Conservation (phyloP, 2,888 invertebrate species). For the Lepas anatifera region DNA sequence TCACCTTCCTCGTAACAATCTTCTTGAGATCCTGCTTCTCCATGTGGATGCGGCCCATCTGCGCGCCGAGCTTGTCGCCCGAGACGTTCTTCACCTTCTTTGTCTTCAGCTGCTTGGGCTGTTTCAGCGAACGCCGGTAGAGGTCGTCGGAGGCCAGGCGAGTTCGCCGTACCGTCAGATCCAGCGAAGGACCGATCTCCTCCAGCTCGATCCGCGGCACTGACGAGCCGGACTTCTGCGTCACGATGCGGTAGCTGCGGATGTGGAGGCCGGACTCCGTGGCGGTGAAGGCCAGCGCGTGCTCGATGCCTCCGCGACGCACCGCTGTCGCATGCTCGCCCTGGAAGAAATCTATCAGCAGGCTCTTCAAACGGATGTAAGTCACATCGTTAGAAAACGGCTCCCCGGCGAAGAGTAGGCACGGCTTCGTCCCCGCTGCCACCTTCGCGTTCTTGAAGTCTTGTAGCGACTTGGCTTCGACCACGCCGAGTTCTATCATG, state of each 20-base stretch:
- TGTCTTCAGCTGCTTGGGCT: slow-evolving; percentile 60
- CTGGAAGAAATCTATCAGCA: slow-evolving; percentile 86
- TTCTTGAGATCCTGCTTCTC: slow-evolving; percentile 72
- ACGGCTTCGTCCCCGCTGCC: slow-evolving; percentile 49
- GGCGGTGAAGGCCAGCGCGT: slow-evolving; percentile 79
- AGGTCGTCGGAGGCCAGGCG: slow-evolving; percentile 82
- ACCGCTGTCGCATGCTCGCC: slow-evolving; percentile 67
- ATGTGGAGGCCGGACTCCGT: slow-evolving; percentile 64
- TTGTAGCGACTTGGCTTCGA: slow-evolving; percentile 60
- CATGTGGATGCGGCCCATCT: slow-evolving; percentile 83
- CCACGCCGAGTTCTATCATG: slow-evolving; percentile 90
- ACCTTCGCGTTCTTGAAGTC: slow-evolving; percentile 70
- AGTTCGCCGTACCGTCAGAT: slow-evolving; percentile 70
- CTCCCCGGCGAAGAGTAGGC: slow-evolving; percentile 77
- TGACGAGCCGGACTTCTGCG: slow-evolving; percentile 83
- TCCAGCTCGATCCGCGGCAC: slow-evolving; percentile 82
- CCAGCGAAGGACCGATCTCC: slow-evolving; percentile 87
- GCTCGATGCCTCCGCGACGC: slow-evolving; percentile 84
- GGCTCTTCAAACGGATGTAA: slow-evolving; percentile 66
- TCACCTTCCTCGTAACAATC: slow-evolving; percentile 82
- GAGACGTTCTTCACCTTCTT: slow-evolving; percentile 84
- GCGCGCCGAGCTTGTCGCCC: slow-evolving; percentile 74
- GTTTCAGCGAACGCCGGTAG: slow-evolving; percentile 64
- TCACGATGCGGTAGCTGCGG: slow-evolving; percentile 46
- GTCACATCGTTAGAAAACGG: slow-evolving; percentile 51